Conservation (phyloP, 2,888 invertebrate species). For the Pyrrhia umbra region DNA sequence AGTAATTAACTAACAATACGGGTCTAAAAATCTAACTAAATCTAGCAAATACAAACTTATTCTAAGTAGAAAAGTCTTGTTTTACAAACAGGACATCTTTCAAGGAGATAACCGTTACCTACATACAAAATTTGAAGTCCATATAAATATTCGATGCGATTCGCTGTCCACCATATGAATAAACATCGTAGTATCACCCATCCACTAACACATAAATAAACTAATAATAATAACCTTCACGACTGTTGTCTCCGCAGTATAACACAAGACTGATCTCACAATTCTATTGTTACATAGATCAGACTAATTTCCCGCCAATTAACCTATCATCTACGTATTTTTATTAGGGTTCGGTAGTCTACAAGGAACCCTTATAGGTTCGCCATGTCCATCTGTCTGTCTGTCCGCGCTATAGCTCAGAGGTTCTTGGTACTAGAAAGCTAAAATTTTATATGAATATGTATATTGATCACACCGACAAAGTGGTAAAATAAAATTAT, state of each 20-base stretch:
- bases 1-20: too few relatives aligned
- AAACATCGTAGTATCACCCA: not conserved
- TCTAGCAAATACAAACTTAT: too few relatives aligned
- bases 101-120: constrained; percentile 4
- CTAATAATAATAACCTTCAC: not conserved
- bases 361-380: too few relatives aligned
- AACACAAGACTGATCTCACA: constrained; percentile 8
- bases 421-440: too few relatives aligned
- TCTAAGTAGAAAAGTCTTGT: too few relatives aligned
- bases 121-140: constrained; percentile 3
- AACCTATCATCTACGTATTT: not conserved
- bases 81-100: not conserved
- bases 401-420: too few relatives aligned
- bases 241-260: not conserved
- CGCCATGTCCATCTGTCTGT: too few relatives aligned
- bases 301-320: not conserved
- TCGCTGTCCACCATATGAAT: not conserved
- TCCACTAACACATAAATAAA: not conserved
- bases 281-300: not conserved
- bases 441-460: too few relatives aligned
- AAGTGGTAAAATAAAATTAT: too few relatives aligned
- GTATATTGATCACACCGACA: too few relatives aligned
- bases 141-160: not conserved
- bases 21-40: too few relatives aligned
- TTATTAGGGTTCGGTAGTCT: not conserved